Evolutionary conservation across 2,113 vertebrate species (phyloP), one percentile per base, ranked within the genome.

Genomic region (Reinhardtius hippoglossoides): DNA sequence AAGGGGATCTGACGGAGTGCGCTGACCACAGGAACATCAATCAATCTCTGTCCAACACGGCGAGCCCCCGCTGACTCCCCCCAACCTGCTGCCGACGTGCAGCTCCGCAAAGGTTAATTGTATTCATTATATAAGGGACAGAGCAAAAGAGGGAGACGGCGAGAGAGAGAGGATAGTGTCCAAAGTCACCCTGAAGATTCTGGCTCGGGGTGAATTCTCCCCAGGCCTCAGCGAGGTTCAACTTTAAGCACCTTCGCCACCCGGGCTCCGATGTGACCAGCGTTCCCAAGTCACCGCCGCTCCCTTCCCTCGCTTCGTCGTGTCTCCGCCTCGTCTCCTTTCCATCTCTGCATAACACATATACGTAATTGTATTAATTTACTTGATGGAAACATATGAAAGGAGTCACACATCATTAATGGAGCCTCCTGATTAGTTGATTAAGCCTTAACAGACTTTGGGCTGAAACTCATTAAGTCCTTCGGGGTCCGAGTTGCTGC

Each of bases 101-200:
- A 72, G 74, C 88, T 88, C 82, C 9, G 50, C 81, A 92, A 65
- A 93, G 91, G 92, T 92, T 93, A 93, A 93, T 93, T 90, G 85
- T 90, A 92, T 93, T 92, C 88, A 90, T 92, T 91, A 91, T 88
- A 90, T 86, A 88, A 85, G 84, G 84, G 82, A 88, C 74, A 50
- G 84, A 72, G 74, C 10, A 59, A 85, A 61, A 71, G 59, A 71
- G 56, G 37, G 68, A 76, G 73, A 62, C 15, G n/a, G 72, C 14
- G 66, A 26, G 42, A 37, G 67, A 15, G 84, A 23, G 77, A 80
- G 71, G 70, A 52, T 18, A 50, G 48, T n/a, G 77, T 71, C 74
- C 86, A 86, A 85, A 88, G 88, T 90, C 88, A 90, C 85, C 85
- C 85, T 87, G 90, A 90, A 80, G 91, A 84, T 69, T 76, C 71